Evolutionary conservation across 2,113 vertebrate species (phyloP).

Genomic region (Hippopotamus amphibius): DNA sequence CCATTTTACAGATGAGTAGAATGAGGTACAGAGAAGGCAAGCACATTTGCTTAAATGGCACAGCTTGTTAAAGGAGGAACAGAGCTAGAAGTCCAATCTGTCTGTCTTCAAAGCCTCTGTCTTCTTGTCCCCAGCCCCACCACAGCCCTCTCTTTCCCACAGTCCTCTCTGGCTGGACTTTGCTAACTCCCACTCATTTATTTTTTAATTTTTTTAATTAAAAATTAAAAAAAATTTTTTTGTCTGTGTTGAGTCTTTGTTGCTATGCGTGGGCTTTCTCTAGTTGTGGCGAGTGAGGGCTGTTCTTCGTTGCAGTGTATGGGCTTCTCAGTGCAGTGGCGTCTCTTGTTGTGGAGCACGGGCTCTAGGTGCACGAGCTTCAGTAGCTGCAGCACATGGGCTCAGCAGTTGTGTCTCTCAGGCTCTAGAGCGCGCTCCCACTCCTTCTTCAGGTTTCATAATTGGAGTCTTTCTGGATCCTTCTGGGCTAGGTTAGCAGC

Average conservation of each 20-base stretch:
- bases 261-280: too few species aligned
- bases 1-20: not conserved
- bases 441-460: not conserved
- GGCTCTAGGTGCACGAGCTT: too few species aligned
- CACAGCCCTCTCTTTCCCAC: not conserved
- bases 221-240: too few species aligned
- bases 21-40: not conserved
- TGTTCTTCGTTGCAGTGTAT: too few species aligned
- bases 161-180: not conserved
- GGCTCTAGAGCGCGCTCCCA: not conserved
- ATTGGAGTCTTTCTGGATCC: not conserved
- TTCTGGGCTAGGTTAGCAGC: not conserved
- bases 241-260: too few species aligned
- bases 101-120: not conserved
- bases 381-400: too few species aligned
- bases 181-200: not conserved
- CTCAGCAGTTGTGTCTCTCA: too few species aligned
- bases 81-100: not conserved
- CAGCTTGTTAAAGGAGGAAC: not conserved
- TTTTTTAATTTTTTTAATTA: too few species aligned
- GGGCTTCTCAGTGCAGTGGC: too few species aligned
- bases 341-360: too few species aligned
- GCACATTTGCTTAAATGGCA: not conserved
- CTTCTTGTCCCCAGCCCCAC: not conserved
- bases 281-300: too few species aligned